Conservation (phyloP, 2,113 vertebrate genomes). For the Syngnathus scovelli region DNA sequence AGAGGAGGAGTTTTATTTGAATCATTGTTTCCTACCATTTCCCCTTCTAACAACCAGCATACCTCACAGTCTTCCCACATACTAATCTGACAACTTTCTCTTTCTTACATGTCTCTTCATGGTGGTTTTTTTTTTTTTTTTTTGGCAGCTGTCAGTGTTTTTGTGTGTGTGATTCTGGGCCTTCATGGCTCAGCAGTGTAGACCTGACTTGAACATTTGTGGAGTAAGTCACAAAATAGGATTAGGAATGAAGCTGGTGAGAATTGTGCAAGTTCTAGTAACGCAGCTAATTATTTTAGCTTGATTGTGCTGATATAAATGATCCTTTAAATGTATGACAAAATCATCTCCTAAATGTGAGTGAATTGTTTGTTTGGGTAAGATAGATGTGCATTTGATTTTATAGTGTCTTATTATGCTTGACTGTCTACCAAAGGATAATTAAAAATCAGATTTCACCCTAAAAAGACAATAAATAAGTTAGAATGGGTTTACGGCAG, state of each 20-base stretch:
- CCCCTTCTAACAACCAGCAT: conserved; percentile 39
- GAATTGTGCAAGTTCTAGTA: neutral
- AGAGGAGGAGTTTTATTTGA: conserved; percentile 16
- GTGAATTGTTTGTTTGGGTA: too few species aligned
- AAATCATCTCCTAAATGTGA: neutral
- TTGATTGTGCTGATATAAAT: neutral
- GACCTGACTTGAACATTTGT: neutral
- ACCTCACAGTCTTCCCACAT: conserved; percentile 27
- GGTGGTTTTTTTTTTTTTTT: conserved; percentile 12
- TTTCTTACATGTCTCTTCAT: conserved; percentile 36
- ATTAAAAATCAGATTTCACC: neutral
- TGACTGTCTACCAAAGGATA: neutral
- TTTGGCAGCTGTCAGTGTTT: conserved; percentile 22
- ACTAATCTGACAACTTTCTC: conserved; percentile 45
- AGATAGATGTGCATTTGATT: neutral
- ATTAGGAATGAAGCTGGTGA: neutral
- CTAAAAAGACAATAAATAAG: neutral
- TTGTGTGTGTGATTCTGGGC: conserved; percentile 25
- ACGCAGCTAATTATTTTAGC: neutral
- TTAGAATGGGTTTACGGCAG: neutral
- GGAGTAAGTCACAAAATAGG: neutral
- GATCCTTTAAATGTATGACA: neutral
- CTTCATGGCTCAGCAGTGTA: neutral
- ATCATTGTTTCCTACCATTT: conserved; percentile 33
- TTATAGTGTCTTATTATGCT: neutral